Evolutionary conservation across 2,113 vertebrate genomes (phyloP).

Genomic region (Corydoras sp.): DNA sequence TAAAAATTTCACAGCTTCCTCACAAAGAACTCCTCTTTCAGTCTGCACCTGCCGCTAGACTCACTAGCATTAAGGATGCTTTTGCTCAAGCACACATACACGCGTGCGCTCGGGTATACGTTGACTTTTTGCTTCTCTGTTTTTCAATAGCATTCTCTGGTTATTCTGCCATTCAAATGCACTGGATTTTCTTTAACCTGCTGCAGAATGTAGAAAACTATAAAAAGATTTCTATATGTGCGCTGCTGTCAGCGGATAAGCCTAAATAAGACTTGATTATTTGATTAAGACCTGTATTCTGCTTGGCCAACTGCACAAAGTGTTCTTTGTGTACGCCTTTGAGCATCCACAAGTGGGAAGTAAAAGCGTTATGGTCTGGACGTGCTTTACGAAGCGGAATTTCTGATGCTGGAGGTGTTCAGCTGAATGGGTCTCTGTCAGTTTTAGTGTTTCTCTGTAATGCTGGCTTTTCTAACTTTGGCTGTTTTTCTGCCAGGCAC

Average conservation of each 20-base stretch:
- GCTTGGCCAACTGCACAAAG: slow-evolving; percentile 26
- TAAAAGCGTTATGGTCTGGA: slow-evolving; percentile 33
- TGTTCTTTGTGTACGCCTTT: slow-evolving; percentile 10
- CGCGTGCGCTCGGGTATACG: neutral
- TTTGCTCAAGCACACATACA: slow-evolving; percentile 11
- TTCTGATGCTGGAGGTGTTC: slow-evolving; percentile 34
- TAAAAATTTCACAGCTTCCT: slow-evolving; percentile 36
- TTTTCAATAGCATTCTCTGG: neutral
- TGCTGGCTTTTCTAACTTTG: slow-evolving; percentile 32
- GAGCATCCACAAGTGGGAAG: slow-evolving; percentile 21
- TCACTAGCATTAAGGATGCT: slow-evolving; percentile 32
- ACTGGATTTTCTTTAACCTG: slow-evolving; percentile 14
- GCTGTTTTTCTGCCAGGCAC: slow-evolving; percentile 69
- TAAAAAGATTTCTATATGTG: slow-evolving; percentile 1
- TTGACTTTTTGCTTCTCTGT: neutral
- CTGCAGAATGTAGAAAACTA: neutral
- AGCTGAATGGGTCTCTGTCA: slow-evolving; percentile 31
- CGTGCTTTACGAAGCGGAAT: slow-evolving; percentile 28
- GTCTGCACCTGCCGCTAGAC: slow-evolving; percentile 52
- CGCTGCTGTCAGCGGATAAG: slow-evolving; percentile 2
- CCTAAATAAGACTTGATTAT: slow-evolving; percentile 7
- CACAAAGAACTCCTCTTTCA: slow-evolving; percentile 47
- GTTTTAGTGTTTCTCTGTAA: slow-evolving; percentile 19
- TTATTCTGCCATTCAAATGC: slow-evolving; percentile 14
- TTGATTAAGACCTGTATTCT: neutral